Conservation (phyloP, 1,140 invertebrate species). For the Pantala flavescens region DNA sequence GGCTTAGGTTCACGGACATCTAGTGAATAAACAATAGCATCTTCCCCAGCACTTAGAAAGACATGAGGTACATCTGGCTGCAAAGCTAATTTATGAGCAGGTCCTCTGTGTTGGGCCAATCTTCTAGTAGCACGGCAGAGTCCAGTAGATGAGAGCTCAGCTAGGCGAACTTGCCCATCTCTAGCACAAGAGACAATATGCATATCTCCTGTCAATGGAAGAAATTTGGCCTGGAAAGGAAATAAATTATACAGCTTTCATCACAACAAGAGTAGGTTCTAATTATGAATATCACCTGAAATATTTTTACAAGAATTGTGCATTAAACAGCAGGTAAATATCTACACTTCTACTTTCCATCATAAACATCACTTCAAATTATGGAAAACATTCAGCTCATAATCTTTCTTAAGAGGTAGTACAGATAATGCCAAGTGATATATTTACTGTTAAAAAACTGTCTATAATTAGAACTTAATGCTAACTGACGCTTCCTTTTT, state of each 20-base stretch:
- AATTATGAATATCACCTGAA: no score
- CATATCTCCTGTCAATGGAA: constrained; percentile 57
- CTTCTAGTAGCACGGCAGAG: constrained; percentile 41
- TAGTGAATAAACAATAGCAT: constrained; percentile 66
- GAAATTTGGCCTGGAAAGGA: constrained; percentile 50
- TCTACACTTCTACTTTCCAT: no score
- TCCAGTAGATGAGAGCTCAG: constrained; percentile 42
- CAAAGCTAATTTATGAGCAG: constrained; percentile 70
- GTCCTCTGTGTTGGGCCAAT: constrained; percentile 56
- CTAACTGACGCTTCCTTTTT: no score
- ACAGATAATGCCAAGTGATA: no score
- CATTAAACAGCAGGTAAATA: no score
- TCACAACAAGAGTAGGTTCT: background rate
- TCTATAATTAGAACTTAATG: no score
- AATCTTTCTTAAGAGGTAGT: no score
- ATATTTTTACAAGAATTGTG: no score
- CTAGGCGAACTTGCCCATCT: constrained; percentile 73
- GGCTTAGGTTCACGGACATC: constrained; percentile 66
- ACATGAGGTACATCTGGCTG: constrained; percentile 62
- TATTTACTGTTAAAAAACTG: no score
- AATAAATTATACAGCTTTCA: constrained; percentile 12
- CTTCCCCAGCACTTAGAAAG: constrained; percentile 79
- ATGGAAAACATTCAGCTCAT: no score
- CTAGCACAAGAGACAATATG: constrained; percentile 78
- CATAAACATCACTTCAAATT: no score